Conservation (phyloP, 2,797 vertebrate genomes). For the Echeneis naucrates region DNA sequence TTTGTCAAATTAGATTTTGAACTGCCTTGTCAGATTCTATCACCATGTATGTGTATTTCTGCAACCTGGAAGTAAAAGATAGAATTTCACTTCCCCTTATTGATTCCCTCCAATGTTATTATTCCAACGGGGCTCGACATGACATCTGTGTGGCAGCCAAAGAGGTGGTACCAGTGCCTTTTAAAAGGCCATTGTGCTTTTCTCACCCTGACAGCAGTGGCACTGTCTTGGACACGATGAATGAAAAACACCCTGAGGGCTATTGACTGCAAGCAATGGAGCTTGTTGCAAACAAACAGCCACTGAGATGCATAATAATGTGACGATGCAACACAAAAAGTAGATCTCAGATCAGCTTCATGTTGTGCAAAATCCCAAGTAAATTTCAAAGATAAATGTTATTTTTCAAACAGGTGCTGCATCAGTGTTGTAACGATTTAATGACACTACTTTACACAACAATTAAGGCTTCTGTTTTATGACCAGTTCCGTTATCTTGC, state of each 20-base stretch:
- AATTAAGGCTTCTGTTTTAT: slow-evolving; percentile 2
- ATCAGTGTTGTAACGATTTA: background rate
- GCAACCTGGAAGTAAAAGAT: slow-evolving; percentile 3
- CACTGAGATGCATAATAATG: slow-evolving; percentile 76
- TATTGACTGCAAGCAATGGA: slow-evolving; percentile 70
- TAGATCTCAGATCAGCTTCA: slow-evolving; percentile 8
- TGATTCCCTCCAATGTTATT: slow-evolving; percentile 58
- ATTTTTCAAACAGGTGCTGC: background rate
- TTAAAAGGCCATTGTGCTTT: slow-evolving; percentile 74
- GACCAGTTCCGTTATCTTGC: slow-evolving; percentile 5
- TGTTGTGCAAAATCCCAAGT: background rate
- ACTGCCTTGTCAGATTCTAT: background rate
- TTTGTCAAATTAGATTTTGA: background rate
- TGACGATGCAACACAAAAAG: slow-evolving; percentile 27
- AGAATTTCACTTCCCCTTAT: slow-evolving; percentile 16
- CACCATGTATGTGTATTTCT: slow-evolving; percentile 12
- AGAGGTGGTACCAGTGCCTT: slow-evolving; percentile 75
- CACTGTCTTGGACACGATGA: slow-evolving; percentile 69
- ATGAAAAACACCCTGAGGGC: slow-evolving; percentile 57
- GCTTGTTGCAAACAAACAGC: slow-evolving; percentile 61
- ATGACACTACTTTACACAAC: background rate
- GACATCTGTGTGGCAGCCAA: slow-evolving; percentile 72
- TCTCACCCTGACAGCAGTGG: slow-evolving; percentile 70
- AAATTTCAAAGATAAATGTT: background rate
- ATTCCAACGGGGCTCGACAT: slow-evolving; percentile 64